These are phyloP conservation scores for Pseudochirops cupreus DNA, from an alignment of 2,797 vertebrate species.

Conservation along the genomic window DNA sequence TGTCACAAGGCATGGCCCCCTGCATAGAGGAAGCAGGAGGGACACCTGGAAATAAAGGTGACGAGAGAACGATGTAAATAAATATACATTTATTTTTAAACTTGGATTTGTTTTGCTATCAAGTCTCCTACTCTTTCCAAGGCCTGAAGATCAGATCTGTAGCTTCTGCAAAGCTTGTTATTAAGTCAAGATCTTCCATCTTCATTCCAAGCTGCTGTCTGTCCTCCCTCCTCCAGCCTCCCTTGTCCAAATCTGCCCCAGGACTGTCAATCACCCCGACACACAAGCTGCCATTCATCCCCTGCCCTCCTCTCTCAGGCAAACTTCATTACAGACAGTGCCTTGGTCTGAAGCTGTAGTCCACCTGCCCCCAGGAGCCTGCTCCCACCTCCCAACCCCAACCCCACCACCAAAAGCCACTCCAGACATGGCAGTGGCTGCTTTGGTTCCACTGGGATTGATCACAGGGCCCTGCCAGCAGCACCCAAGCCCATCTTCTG, in stretches of 20 bases:
- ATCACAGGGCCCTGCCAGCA: conserved; percentile 48
- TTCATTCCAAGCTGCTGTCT: conserved; percentile 56
- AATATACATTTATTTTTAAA: background rate
- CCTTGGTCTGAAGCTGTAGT: conserved; percentile 76
- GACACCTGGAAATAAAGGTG: background rate
- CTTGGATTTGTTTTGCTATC: conserved; percentile 62
- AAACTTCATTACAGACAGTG: conserved; percentile 66
- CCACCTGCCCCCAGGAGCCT: conserved; percentile 39
- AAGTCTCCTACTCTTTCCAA: conserved; percentile 58
- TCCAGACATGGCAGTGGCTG: conserved; percentile 27
- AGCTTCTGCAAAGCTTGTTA: conserved; percentile 53
- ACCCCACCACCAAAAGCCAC: background rate
- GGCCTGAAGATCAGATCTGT: conserved; percentile 46
- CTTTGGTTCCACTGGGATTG: background rate
- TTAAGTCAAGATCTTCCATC: conserved; percentile 71
- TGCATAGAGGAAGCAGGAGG: background rate
- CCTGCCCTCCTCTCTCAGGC: conserved; percentile 35
- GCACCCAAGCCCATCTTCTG: conserved; percentile 23
- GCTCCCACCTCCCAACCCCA: conserved; percentile 48
- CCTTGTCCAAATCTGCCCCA: conserved; percentile 42
- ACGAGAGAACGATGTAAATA: background rate
- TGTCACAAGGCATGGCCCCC: background rate
- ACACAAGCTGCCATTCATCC: conserved; percentile 60
- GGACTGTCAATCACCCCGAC: conserved; percentile 54
- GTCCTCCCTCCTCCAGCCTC: conserved; percentile 44